phyloP scores from a whole-genome alignment of 2,888 invertebrate species.

The Ichneumon xanthorius region DNA sequence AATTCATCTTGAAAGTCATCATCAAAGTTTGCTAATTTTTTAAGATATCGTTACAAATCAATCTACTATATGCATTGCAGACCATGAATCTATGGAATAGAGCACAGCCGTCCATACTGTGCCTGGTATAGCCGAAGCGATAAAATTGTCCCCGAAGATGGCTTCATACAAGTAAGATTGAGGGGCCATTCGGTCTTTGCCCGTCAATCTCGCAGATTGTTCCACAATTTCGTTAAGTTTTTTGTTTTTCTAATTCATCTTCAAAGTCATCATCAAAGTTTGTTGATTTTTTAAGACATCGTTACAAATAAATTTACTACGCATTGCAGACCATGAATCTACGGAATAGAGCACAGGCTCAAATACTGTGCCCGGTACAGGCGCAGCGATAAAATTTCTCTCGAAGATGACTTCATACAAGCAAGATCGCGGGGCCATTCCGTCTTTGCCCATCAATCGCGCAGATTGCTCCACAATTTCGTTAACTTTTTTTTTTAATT shows the following conservation, averaged over 20 bases:
- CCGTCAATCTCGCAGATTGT: neutral
- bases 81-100: too few relatives aligned
- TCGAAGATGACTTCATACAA: neutral
- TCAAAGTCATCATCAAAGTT: conserved; percentile 9
- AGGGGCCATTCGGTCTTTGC: neutral
- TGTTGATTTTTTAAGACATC: neutral
- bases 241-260: neutral
- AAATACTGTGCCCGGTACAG: neutral
- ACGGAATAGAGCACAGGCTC: too few relatives aligned
- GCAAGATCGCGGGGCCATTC: neutral
- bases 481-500: neutral
- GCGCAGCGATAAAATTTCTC: neutral
- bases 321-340: too few relatives aligned
- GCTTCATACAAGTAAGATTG: neutral
- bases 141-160: neutral
- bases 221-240: neutral
- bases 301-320: conserved; percentile 15
- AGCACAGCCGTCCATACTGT: too few relatives aligned
- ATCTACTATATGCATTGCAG: too few relatives aligned
- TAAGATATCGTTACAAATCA: too few relatives aligned
- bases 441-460: neutral
- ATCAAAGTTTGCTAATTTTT: too few relatives aligned
- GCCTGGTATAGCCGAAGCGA: neutral
- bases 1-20: too few relatives aligned
- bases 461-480: neutral